Percentiles rank a stretch among this genome's conserved stretches.
Evolutionary conservation across 1,140 invertebrate species (phyloP).

Genomic region (Habropoda laboriosa): DNA sequence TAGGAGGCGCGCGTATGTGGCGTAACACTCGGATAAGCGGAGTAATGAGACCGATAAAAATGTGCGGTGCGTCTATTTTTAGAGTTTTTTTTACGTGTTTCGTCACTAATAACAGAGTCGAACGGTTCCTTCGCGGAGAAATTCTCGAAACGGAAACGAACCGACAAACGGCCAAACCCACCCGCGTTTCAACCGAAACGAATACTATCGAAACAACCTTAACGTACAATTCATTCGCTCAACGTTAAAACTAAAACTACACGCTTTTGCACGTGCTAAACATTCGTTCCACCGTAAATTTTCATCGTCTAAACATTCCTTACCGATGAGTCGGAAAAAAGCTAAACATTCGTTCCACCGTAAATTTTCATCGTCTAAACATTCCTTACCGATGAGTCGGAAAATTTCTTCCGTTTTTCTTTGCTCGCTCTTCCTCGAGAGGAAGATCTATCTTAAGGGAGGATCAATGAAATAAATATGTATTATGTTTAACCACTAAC

Average conservation of each 20-base stretch:
- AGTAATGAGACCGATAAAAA: conserved; percentile 42
- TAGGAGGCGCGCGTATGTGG: conserved; percentile 3
- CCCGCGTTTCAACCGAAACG: too few species aligned
- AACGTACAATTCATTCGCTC: too few species aligned
- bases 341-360: too few species aligned
- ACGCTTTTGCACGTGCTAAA: too few species aligned
- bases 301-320: too few species aligned
- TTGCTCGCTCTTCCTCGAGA: not conserved
- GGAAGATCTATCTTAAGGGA: too few species aligned
- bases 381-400: too few species aligned
- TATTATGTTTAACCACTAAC: conserved; percentile 65
- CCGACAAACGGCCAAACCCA: too few species aligned
- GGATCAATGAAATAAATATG: not conserved
- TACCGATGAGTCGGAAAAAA: too few species aligned
- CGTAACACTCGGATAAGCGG: conserved; percentile 38
- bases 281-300: too few species aligned
- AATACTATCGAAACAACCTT: too few species aligned
- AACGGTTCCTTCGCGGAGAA: not conserved
- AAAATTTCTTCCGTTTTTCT: not conserved
- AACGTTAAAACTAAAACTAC: not conserved
- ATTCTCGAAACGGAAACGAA: not conserved
- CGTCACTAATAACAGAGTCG: not conserved
- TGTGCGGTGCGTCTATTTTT: conserved; percentile 23
- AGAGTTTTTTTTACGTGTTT: conserved; percentile 21
- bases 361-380: too few species aligned